A percentile compares a stretch with the other conserved stretches of the same genome.
These are phyloP conservation scores for Albula glossodonta DNA, from an alignment of 2,113 vertebrate genomes.

Conservation along the genomic window DNA sequence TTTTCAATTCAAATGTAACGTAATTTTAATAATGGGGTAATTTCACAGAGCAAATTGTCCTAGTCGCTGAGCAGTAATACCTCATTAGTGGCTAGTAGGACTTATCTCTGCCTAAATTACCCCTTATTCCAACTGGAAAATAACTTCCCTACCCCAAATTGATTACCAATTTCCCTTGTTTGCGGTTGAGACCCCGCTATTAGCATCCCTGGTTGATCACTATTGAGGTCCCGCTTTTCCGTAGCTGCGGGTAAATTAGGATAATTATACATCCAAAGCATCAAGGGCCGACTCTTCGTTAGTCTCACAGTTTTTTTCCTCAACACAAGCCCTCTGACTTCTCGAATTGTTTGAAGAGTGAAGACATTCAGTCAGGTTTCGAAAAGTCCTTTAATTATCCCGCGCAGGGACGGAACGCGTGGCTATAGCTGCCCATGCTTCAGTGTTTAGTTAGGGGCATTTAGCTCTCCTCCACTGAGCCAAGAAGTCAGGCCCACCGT, in stretches of 20 bases:
- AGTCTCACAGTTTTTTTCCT: slow-evolving; percentile 43
- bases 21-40: slow-evolving; percentile 27
- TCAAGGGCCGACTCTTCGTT: slow-evolving; percentile 51
- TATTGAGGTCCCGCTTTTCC: slow-evolving; percentile 51
- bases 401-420: slow-evolving; percentile 27
- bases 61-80: slow-evolving; percentile 43
- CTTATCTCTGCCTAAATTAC: slow-evolving; percentile 62
- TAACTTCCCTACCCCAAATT: slow-evolving; percentile 66
- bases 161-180: slow-evolving; percentile 71
- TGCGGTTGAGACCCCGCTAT: slow-evolving; percentile 56
- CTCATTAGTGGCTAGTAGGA: slow-evolving; percentile 47
- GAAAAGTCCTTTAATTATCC: slow-evolving; percentile 60
- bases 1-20: slow-evolving; percentile 10
- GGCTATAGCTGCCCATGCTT: slow-evolving; percentile 9
- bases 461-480: slow-evolving; percentile 42
- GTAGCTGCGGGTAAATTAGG: slow-evolving; percentile 57
- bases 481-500: slow-evolving; percentile 31
- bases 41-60: slow-evolving; percentile 30
- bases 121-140: slow-evolving; percentile 57
- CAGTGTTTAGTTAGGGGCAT: slow-evolving; percentile 39
- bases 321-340: slow-evolving; percentile 33
- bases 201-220: slow-evolving; percentile 39
- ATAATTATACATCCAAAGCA: slow-evolving; percentile 66
- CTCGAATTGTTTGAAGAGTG: slow-evolving; percentile 52
- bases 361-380: slow-evolving; percentile 50